A percentile compares a stretch with the other conserved stretches of the same genome.
These are phyloP conservation scores for Limnephilus lunatus DNA, from an alignment of 2,888 invertebrate genomes.

Conservation along the genomic window DNA sequence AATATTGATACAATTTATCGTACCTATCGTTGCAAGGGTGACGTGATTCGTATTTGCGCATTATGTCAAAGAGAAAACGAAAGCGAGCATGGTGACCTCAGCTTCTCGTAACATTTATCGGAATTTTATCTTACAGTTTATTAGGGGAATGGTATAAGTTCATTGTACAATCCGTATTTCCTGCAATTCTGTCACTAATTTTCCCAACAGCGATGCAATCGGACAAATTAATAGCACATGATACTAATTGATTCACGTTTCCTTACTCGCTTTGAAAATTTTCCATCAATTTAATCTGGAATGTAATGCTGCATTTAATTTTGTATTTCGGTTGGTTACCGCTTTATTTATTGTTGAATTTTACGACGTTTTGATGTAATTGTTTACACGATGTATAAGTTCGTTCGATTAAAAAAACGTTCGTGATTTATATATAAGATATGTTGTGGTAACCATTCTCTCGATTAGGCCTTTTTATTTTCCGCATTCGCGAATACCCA, in stretches of 20 bases:
- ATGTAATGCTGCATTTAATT: background rate
- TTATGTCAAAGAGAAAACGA: constrained; percentile 45
- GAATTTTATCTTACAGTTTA: background rate
- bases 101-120: constrained; percentile 32
- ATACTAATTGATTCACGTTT: constrained; percentile 29
- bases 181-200: constrained; percentile 21
- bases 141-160: constrained; percentile 12
- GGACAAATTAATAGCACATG: constrained; percentile 11
- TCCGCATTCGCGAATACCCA: constrained; percentile 40
- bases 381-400: background rate
- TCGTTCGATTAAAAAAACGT: background rate
- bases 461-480: constrained; percentile 6
- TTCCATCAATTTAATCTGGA: background rate
- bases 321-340: background rate
- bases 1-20: constrained; percentile 48
- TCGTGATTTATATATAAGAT: background rate
- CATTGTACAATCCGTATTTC: constrained; percentile 7
- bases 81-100: constrained; percentile 46
- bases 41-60: constrained; percentile 51
- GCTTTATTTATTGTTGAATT: background rate
- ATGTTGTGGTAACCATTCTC: constrained; percentile 20
- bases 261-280: background rate
- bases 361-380: background rate
- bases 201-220: constrained; percentile 1
- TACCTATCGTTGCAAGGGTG: constrained; percentile 43